phyloP scores from a whole-genome alignment of 2,888 invertebrate genomes.

The Drosophila neonasuta region DNA sequence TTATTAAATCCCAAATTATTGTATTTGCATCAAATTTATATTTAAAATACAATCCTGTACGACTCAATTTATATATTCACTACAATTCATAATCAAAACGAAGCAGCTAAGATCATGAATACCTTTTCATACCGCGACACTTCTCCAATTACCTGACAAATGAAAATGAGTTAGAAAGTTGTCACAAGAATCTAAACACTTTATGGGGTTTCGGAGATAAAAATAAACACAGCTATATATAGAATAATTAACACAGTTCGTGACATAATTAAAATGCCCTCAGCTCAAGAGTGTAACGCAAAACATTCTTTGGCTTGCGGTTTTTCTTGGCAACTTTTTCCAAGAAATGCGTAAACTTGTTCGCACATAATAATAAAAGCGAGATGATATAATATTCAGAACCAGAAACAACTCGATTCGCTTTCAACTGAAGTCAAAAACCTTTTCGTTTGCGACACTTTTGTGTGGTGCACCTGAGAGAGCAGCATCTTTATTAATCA shows the following conservation, averaged over 20 bases:
- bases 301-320: constrained; percentile 16
- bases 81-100: neutral
- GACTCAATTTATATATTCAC: no score
- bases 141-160: neutral
- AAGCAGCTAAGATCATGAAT: neutral
- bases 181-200: neutral
- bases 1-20: no score
- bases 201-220: neutral
- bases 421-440: neutral
- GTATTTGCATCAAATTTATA: no score
- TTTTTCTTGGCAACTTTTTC: constrained; percentile 11
- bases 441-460: constrained; percentile 18
- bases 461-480: constrained; percentile 34
- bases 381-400: constrained; percentile 4
- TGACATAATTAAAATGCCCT: constrained; percentile 19
- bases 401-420: neutral
- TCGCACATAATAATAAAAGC: constrained; percentile 7
- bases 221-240: neutral
- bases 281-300: neutral
- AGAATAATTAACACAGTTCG: constrained; percentile 13
- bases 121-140: neutral
- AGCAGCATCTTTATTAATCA: constrained; percentile 49
- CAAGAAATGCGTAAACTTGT: constrained; percentile 15
- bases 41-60: no score
- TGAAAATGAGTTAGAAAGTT: neutral